Evolutionary conservation across 2,888 invertebrate genomes (phyloP).

Genomic region (Acleris cristana): DNA sequence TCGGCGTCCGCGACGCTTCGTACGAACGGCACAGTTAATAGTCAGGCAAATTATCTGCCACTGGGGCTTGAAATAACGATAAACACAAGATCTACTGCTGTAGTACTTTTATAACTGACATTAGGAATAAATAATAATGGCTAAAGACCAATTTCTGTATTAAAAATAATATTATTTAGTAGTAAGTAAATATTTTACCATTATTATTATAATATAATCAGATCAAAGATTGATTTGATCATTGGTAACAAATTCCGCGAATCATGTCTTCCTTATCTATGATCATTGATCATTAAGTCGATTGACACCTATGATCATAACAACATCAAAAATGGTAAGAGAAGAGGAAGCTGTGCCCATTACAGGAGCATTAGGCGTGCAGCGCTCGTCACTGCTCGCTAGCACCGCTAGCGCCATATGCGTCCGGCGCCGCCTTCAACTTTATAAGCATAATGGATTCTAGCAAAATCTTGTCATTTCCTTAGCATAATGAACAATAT

Average conservation of each 20-base stretch:
- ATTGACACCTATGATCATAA: no score
- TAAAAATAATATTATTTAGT: no score
- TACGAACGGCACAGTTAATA: neutral
- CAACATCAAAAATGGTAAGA: no score
- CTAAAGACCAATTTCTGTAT: neutral
- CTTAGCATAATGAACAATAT: slow-evolving; percentile 79
- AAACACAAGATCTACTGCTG: neutral
- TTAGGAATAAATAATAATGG: neutral
- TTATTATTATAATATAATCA: no score
- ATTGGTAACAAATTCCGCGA: no score
- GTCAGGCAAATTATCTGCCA: neutral
- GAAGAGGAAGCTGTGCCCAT: no score
- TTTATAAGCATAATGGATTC: slow-evolving; percentile 69
- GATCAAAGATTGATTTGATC: no score
- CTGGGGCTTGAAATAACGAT: neutral
- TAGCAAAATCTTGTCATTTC: slow-evolving; percentile 75
- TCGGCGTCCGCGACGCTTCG: neutral
- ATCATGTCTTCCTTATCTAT: no score
- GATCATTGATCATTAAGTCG: no score
- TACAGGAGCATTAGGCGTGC: neutral
- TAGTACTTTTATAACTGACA: neutral
- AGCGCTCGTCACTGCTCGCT: slow-evolving; percentile 43
- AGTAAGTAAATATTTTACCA: no score
- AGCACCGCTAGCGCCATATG: slow-evolving; percentile 42
- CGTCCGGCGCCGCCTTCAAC: slow-evolving; percentile 43